Conservation (phyloP, 1,140 invertebrate genomes). For the Drosophila sp. region DNA sequence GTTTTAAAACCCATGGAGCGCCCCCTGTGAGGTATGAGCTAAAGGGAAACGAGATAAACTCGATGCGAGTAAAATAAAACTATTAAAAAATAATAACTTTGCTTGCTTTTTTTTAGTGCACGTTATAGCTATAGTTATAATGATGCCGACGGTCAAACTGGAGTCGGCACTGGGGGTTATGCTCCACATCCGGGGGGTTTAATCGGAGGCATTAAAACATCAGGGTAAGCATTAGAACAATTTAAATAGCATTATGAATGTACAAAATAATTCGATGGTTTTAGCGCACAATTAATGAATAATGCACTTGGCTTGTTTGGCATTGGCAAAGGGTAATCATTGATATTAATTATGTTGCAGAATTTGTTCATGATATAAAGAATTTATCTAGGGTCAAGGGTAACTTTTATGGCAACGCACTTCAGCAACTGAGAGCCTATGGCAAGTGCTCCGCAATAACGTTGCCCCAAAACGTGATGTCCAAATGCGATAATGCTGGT, state of each 20-base stretch:
- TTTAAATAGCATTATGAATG: background rate
- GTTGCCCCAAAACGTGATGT: slow-evolving; percentile 62
- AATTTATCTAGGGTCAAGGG: slow-evolving; percentile 30
- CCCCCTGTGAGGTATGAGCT: slow-evolving; percentile 59
- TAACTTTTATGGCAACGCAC: slow-evolving; percentile 58
- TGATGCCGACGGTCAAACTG: slow-evolving; percentile 25
- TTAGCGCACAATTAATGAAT: slow-evolving; percentile 44
- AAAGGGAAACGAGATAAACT: slow-evolving; percentile 42
- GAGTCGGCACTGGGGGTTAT: slow-evolving; percentile 32
- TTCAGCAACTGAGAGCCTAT: slow-evolving; percentile 37
- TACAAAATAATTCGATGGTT: background rate
- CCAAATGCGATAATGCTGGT: slow-evolving; percentile 54
- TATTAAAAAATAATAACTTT: background rate
- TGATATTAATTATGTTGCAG: background rate
- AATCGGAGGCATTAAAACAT: slow-evolving; percentile 46
- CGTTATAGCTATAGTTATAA: slow-evolving; percentile 55
- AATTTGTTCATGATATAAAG: slow-evolving; percentile 3
- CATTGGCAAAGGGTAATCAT: slow-evolving; percentile 56
- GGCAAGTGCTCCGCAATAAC: slow-evolving; percentile 56
- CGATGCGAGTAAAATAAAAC: slow-evolving; percentile 5
- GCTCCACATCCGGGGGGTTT: slow-evolving; percentile 17
- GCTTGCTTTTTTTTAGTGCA: slow-evolving; percentile 28
- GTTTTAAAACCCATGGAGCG: slow-evolving; percentile 45
- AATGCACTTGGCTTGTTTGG: slow-evolving; percentile 55
- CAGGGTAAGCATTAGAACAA: slow-evolving; percentile 23